Conservation (phyloP, 2,113 vertebrate genomes). For the Psammodynastes pulverulentus region DNA sequence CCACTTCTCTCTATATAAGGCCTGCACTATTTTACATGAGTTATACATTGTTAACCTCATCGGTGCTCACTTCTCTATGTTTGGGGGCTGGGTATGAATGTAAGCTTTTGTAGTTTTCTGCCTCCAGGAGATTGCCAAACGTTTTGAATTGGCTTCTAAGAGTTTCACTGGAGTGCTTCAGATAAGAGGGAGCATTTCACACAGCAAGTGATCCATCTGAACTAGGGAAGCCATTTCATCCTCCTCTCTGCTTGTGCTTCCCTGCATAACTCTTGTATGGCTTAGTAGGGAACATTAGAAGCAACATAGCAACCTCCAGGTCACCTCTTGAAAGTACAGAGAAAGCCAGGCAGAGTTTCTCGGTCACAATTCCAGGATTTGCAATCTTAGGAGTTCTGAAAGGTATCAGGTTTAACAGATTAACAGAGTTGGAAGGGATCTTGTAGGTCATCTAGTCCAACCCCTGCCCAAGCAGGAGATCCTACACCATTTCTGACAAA, state of each 20-base stretch:
- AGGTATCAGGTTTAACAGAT: not conserved
- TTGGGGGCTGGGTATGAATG: too few species aligned
- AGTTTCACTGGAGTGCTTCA: not conserved
- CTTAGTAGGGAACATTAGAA: not conserved
- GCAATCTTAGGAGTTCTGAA: not conserved
- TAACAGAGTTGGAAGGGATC: too few species aligned
- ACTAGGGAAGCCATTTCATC: not conserved
- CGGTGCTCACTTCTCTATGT: not conserved
- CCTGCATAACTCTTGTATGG: not conserved
- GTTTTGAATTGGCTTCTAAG: not conserved
- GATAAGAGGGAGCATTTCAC: not conserved
- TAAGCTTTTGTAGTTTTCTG: not conserved
- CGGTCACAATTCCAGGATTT: not conserved
- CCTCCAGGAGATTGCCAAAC: not conserved
- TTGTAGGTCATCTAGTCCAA: too few species aligned
- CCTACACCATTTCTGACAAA: too few species aligned
- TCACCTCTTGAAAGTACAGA: not conserved
- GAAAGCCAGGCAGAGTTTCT: not conserved
- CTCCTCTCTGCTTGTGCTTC: not conserved
- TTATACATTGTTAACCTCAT: conserved; percentile 12
- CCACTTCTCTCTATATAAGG: conserved; percentile 31
- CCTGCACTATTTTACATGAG: conserved; percentile 18
- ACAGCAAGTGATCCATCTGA: not conserved
- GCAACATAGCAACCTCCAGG: not conserved
- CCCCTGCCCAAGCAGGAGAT: too few species aligned